Conservation (phyloP, 2,797 vertebrate species). For the Pseudochirops cupreus region DNA sequence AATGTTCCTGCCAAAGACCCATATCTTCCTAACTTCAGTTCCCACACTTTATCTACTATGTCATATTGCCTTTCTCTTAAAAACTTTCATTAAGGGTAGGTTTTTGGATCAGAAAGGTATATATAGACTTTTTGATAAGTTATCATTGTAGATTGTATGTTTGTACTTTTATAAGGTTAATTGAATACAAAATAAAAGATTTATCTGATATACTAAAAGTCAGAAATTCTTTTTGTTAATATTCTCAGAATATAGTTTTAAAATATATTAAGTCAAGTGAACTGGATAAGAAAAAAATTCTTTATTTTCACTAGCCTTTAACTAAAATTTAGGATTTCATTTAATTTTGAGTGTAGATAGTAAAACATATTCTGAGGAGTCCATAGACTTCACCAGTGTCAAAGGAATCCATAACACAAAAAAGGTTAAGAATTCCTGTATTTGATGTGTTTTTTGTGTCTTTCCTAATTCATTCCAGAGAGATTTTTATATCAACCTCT, state of each 20-base stretch:
- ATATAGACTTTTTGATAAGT: not conserved
- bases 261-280: not conserved
- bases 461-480: not conserved
- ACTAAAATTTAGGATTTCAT: not conserved
- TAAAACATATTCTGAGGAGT: not conserved
- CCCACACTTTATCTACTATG: not conserved
- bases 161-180: not conserved
- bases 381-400: not conserved
- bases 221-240: not conserved
- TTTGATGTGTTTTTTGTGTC: not conserved
- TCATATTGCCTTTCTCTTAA: not conserved
- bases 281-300: not conserved
- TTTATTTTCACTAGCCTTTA: not conserved
- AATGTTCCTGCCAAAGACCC: not conserved
- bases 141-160: not conserved
- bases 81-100: not conserved
- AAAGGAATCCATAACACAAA: not conserved
- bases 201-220: not conserved
- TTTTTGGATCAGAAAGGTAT: not conserved
- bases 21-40: not conserved
- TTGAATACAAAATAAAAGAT: not conserved
- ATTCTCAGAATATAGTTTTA: not conserved
- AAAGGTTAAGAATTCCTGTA: not conserved
- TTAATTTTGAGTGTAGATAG: not conserved
- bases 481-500: not conserved